These are phyloP conservation scores for Chymomyza caudatula DNA, from an alignment of 2,888 invertebrate genomes.

Conservation along the genomic window DNA sequence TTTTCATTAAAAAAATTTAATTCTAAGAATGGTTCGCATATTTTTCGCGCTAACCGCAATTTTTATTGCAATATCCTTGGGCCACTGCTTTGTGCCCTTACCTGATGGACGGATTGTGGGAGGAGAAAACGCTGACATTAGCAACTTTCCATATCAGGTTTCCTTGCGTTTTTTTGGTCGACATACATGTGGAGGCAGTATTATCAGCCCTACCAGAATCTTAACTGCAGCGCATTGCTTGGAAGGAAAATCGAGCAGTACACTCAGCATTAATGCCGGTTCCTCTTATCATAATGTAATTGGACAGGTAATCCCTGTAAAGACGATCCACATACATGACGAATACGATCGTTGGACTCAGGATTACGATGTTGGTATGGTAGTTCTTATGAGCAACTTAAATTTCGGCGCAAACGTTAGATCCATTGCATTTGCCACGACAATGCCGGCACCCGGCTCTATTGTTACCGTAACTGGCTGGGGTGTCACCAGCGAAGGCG, in stretches of 20 bases:
- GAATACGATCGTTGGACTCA: slow-evolving; percentile 65
- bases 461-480: slow-evolving; percentile 72
- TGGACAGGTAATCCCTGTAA: slow-evolving; percentile 70
- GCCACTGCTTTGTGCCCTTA: too few species aligned
- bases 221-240: slow-evolving; percentile 78
- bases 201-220: slow-evolving; percentile 69
- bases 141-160: slow-evolving; percentile 78
- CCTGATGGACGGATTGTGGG: slow-evolving; percentile 76
- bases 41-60: too few species aligned
- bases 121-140: slow-evolving; percentile 76
- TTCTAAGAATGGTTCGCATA: too few species aligned
- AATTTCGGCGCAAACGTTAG: slow-evolving; percentile 43
- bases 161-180: slow-evolving; percentile 69
- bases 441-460: slow-evolving; percentile 57
- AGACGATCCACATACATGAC: slow-evolving; percentile 57
- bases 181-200: slow-evolving; percentile 78
- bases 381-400: slow-evolving; percentile 67
- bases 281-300: slow-evolving; percentile 67
- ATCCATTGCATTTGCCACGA: slow-evolving; percentile 56
- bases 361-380: slow-evolving; percentile 76
- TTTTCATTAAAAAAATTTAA: too few species aligned
- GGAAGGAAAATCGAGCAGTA: background rate
- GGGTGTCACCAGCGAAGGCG: slow-evolving; percentile 63
- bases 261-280: slow-evolving; percentile 44
- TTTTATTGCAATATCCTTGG: background rate